Evolutionary conservation across 2,888 invertebrate genomes (phyloP).

Genomic region (Odontocerum albicorne): DNA sequence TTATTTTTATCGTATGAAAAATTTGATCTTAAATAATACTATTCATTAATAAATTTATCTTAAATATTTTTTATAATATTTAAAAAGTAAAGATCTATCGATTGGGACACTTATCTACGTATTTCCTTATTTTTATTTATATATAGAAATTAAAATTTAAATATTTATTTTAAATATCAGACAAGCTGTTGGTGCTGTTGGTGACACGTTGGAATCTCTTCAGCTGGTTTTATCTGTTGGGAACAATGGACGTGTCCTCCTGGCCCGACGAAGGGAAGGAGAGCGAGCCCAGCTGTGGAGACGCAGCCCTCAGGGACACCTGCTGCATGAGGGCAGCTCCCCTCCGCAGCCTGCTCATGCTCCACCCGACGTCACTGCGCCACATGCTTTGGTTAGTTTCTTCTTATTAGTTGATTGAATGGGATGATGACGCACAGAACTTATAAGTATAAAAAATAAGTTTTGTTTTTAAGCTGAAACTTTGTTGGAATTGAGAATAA

Average conservation of each 20-base stretch:
- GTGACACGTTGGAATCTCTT: constrained; percentile 59
- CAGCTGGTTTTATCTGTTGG: constrained; percentile 80
- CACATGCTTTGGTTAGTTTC: constrained; percentile 51
- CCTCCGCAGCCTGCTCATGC: constrained; percentile 59
- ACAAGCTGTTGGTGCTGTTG: constrained; percentile 10
- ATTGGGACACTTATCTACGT: too few species aligned
- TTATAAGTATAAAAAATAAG: too few species aligned
- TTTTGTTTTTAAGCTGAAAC: too few species aligned
- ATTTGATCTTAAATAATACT: too few species aligned
- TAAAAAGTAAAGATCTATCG: too few species aligned
- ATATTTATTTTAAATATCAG: constrained; percentile 3
- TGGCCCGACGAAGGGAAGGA: constrained; percentile 67
- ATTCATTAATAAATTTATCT: too few species aligned
- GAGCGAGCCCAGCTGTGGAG: constrained; percentile 89
- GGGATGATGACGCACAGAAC: not conserved
- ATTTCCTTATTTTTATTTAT: too few species aligned
- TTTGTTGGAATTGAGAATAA: too few species aligned
- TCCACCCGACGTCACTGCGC: constrained; percentile 47
- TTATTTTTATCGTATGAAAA: too few species aligned
- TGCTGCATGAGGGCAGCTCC: constrained; percentile 91
- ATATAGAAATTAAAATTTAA: too few species aligned
- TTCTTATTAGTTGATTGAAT: not conserved
- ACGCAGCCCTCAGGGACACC: constrained; percentile 83
- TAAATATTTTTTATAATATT: too few species aligned
- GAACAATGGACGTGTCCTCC: constrained; percentile 61